These are phyloP conservation scores for Tuberolachnus salignus DNA, from an alignment of 2,888 invertebrate species.

Conservation along the genomic window DNA sequence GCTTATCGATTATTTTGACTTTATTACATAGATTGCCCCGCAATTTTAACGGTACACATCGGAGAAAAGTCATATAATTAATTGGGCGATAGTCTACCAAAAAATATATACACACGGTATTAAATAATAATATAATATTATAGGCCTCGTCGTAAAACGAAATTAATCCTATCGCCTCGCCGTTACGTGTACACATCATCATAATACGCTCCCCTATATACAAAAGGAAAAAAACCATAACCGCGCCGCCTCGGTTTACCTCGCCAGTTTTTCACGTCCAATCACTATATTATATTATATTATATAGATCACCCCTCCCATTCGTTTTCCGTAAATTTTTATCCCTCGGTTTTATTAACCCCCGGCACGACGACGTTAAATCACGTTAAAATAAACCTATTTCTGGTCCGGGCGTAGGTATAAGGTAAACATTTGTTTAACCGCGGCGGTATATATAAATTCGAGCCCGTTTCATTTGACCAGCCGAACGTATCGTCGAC, in stretches of 20 bases:
- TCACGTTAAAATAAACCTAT: neutral
- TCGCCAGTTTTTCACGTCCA: neutral
- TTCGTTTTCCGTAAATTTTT: neutral
- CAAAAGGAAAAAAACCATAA: no score
- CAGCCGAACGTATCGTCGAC: no score
- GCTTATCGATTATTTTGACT: neutral
- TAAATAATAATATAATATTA: neutral
- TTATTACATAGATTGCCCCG: neutral
- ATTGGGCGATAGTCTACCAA: neutral
- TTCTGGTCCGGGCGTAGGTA: neutral
- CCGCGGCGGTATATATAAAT: no score
- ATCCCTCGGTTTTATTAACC: neutral
- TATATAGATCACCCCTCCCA: neutral
- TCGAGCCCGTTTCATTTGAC: no score
- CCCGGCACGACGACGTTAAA: conserved; percentile 8
- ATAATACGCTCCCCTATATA: neutral
- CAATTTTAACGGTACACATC: neutral
- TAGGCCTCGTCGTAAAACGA: conserved; percentile 17
- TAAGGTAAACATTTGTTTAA: neutral
- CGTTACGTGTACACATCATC: neutral
- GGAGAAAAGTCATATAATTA: conserved; percentile 18
- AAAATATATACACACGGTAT: neutral
- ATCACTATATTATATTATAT: neutral
- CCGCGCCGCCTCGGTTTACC: neutral
- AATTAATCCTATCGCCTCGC: neutral